Conservation (phyloP, 2,113 vertebrate genomes). For the Regulus satrapa region DNA sequence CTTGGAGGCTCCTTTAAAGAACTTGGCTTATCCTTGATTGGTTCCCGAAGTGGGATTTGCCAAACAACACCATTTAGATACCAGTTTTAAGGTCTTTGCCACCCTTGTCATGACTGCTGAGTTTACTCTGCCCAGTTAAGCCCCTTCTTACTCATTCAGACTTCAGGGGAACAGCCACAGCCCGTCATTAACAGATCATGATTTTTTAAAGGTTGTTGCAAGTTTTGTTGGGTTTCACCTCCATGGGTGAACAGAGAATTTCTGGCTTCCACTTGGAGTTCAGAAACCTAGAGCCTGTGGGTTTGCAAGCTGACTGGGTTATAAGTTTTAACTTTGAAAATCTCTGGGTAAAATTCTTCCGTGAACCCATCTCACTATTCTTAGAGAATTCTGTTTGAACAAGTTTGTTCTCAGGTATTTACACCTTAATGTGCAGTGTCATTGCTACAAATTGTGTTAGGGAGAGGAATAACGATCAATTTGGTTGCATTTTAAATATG, state of each 20-base stretch:
- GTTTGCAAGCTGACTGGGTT: neutral
- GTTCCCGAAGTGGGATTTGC: neutral
- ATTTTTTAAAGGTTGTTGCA: neutral
- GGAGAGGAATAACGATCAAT: neutral
- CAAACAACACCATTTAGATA: neutral
- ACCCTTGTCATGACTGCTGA: neutral
- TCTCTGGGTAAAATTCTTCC: neutral
- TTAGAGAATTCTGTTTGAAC: neutral
- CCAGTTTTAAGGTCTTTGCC: neutral
- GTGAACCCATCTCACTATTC: neutral
- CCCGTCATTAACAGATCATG: neutral
- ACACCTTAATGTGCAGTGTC: neutral
- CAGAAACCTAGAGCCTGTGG: neutral
- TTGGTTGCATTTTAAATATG: neutral
- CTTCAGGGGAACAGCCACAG: neutral
- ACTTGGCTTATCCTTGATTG: neutral
- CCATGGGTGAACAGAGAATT: neutral
- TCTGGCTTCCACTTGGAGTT: neutral
- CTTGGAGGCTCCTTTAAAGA: neutral
- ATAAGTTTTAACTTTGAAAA: neutral
- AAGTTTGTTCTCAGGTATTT: neutral
- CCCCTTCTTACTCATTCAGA: neutral
- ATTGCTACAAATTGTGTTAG: neutral
- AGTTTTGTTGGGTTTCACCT: neutral
- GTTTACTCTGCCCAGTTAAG: neutral